Evolutionary conservation across 2,113 vertebrate species (phyloP).

Genomic region (Lepisosteus osseus): DNA sequence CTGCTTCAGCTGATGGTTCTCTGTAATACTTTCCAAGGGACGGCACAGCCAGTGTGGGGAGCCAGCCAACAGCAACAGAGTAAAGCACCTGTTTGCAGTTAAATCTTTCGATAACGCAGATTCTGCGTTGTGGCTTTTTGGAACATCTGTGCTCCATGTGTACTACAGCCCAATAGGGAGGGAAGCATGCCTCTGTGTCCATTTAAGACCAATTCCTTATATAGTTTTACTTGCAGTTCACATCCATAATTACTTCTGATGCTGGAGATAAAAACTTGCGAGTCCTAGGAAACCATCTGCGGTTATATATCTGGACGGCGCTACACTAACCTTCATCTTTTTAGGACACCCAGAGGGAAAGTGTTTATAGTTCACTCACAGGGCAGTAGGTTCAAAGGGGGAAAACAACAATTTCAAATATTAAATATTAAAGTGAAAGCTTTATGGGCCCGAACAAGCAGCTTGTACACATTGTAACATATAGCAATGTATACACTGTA

Average conservation of each 20-base stretch:
- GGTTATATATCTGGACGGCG: neutral
- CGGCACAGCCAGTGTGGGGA: slow-evolving; percentile 41
- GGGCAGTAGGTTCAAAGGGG: neutral
- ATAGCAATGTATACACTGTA: no score
- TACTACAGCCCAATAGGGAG: slow-evolving; percentile 15
- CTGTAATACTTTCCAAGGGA: slow-evolving; percentile 38
- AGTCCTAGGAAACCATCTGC: neutral
- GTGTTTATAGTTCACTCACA: neutral
- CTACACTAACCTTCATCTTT: neutral
- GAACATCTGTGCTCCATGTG: slow-evolving; percentile 64
- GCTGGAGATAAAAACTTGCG: neutral
- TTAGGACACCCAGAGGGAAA: neutral
- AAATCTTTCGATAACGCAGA: slow-evolving; percentile 49
- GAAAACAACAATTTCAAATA: neutral
- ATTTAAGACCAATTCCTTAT: slow-evolving; percentile 51
- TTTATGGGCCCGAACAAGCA: no score
- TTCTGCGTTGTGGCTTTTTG: slow-evolving; percentile 30
- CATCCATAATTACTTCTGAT: neutral
- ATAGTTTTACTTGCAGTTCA: slow-evolving; percentile 40
- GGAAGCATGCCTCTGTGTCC: slow-evolving; percentile 24
- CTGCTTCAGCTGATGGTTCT: slow-evolving; percentile 25
- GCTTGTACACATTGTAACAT: no score
- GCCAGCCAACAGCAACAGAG: slow-evolving; percentile 55
- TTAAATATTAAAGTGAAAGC: no score
- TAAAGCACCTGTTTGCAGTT: slow-evolving; percentile 76